Evolutionary conservation across 2,888 invertebrate genomes (phyloP).

Genomic region (Tachina grossa): DNA sequence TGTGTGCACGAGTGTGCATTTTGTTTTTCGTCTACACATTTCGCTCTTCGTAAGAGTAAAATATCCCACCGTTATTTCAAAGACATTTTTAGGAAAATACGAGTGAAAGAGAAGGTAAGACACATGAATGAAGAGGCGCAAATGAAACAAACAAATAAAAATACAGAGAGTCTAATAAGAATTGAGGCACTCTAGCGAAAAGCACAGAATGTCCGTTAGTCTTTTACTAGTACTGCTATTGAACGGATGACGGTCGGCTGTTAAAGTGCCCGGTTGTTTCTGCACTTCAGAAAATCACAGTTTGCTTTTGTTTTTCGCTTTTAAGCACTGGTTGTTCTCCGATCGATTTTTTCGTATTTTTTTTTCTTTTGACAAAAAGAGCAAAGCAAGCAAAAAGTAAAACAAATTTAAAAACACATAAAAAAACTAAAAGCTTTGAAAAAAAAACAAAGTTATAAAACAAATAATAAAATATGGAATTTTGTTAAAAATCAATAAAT

Average conservation of each 20-base stretch:
- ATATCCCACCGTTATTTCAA: conserved; percentile 27
- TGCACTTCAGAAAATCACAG: conserved; percentile 57
- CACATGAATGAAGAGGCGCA: conserved; percentile 26
- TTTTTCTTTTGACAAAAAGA: conserved; percentile 52
- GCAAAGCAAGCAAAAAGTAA: conserved; percentile 47
- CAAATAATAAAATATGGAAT: conserved; percentile 59
- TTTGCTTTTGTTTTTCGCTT: conserved; percentile 41
- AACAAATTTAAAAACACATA: conserved; percentile 27
- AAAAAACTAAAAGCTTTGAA: conserved; percentile 39
- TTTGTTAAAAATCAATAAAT: conserved; percentile 72
- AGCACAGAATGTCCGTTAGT: conserved; percentile 65
- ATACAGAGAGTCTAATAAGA: conserved; percentile 56
- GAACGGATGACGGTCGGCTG: conserved; percentile 58
- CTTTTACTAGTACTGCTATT: conserved; percentile 63
- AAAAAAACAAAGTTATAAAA: conserved; percentile 37
- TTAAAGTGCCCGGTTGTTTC: conserved; percentile 21
- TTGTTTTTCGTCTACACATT: conserved; percentile 18
- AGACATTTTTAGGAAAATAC: conserved; percentile 6
- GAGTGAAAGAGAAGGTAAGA: conserved; percentile 62
- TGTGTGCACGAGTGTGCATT: conserved; percentile 1
- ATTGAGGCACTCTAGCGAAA: conserved; percentile 56
- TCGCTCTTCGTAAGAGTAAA: conserved; percentile 58
- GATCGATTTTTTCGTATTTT: conserved; percentile 64
- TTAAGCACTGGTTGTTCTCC: conserved; percentile 55
- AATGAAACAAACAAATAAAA: conserved; percentile 56